Base-by-base conservation (phyloP, 1,140 invertebrate species). In the Agraylea sexmaculata region DNA sequence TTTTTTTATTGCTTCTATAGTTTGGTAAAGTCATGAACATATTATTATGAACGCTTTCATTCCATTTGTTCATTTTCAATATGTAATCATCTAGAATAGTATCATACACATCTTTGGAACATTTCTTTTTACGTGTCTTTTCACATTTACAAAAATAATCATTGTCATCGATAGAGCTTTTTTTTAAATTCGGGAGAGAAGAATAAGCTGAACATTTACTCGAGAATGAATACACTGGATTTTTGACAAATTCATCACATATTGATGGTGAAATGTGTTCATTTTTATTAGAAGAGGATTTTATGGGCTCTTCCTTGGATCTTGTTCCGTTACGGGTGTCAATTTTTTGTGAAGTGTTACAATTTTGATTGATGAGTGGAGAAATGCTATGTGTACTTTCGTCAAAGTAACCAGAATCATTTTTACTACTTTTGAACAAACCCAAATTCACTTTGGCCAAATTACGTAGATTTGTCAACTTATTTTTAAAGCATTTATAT, bases 41-140 rank as follows among this genome's bases (percentile, higher is more conserved):
- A 51, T 66, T 61, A 40, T 66, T 59, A 23, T 53, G 51, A 28
- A 66, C 53, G 10, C 60, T 62, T 40, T 56, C 54, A 42, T 68
- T 66, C 63, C 65, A 68, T 46, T 64, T 61, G 27, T 61, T 66
- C 62, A 66, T 68, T 50, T 64, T 62, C 34, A 50, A 57, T 50
- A 60, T 64, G 34, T 66, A 68, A 51, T 68, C 64, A 40, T 51
- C 57, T 4, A 64, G 45, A 36, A 68, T 56, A 25, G 45, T 58
- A 16, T 43, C 39, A 17, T 58, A 44, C 11, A 66, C 42, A 40
- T 64, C 55, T 31, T 55, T 50, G 10, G 55, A 20, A 17, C 52
- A 39, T 19, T 46, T 42, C 30, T 40, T 34, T 36, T 19, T 17
- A 18, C 3, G 12, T n/a, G 19, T 18, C 11, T 8, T 15, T 6